Base-by-base conservation (phyloP, 1,140 invertebrate genomes). In the Pteromalus puparum region DNA sequence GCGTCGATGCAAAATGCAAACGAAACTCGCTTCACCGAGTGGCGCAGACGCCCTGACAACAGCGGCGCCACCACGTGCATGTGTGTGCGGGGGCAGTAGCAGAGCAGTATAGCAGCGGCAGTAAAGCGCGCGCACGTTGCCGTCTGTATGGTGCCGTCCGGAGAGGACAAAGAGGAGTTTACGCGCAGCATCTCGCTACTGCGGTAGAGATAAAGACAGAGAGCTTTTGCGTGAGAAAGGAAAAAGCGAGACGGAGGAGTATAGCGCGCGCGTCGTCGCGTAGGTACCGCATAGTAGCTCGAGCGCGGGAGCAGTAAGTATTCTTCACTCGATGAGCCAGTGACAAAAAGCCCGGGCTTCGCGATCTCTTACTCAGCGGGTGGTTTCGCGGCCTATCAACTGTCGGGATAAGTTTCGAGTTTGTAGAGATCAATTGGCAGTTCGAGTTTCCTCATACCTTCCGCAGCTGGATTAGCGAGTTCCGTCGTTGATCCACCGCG, bases 41-140 rank as follows among this genome's bases (percentile, higher is more conserved):
- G 87, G 91, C 91, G 92, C 90, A 92, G 90, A 90, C 91, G 91
- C 91, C 88, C 90, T 90, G 89, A 89, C 88, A 91, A 90, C 90
- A 85, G 87, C 88, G 89, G 89, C 89, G 89, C 90, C 21, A 38
- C 30, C 91, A 92, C 90, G 91, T 93, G 91, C 89, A 85, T 89
- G 82, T 89, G 85, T 90, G 87, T 88, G 87, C 88, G 85, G 72
- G 53, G 72, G 80, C 38, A 42, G 38, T 10, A 42, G 38, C 9
- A 75, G 76, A 78, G 77, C 42, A 77, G 75, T n/a, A n/a, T n/a
- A 68, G 77, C 9, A 48, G 21, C 38, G 68, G 75, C 78, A 75
- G 12, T 74, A 61, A 81, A 46, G 79, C 70, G 34, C 61, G 84
- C 68, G 68, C 85, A 84, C 46, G 48, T 78, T 65, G 84, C 61